These are phyloP conservation scores for Rhineura floridana DNA, from an alignment of 2,113 vertebrate species.

Conservation along the genomic window DNA sequence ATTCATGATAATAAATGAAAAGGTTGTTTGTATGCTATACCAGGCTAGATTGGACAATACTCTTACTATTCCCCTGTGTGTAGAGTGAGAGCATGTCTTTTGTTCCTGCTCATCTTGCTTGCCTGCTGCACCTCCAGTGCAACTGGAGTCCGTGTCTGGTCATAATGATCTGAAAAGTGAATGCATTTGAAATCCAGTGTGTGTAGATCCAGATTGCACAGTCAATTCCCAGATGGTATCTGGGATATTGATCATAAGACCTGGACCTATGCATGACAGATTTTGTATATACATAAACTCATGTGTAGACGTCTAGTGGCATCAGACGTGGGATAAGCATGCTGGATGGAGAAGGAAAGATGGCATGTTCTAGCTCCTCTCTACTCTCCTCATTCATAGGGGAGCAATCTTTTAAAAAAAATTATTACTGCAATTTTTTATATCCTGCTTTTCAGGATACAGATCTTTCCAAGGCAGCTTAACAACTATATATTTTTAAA, in stretches of 20 bases:
- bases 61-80: neutral
- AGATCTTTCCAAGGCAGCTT: too few species aligned
- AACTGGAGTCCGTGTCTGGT: too few species aligned
- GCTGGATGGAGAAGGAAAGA: neutral
- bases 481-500: too few species aligned
- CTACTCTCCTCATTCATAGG: too few species aligned
- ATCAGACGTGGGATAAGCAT: neutral
- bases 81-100: neutral
- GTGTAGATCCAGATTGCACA: neutral
- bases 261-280: neutral
- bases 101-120: neutral
- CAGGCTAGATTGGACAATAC: neutral
- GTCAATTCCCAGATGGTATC: too few species aligned
- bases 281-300: neutral
- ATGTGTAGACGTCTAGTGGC: neutral
- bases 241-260: neutral
- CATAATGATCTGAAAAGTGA: too few species aligned
- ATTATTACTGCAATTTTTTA: too few species aligned
- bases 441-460: too few species aligned
- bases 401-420: too few species aligned
- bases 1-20: neutral
- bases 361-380: neutral
- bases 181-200: neutral
- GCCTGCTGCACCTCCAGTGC: neutral
- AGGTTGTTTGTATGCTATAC: neutral